A percentile compares a stretch with the other conserved stretches of the same genome.
phyloP scores from a whole-genome alignment of 1,140 invertebrate genomes.

The Octopus bimaculoides region DNA sequence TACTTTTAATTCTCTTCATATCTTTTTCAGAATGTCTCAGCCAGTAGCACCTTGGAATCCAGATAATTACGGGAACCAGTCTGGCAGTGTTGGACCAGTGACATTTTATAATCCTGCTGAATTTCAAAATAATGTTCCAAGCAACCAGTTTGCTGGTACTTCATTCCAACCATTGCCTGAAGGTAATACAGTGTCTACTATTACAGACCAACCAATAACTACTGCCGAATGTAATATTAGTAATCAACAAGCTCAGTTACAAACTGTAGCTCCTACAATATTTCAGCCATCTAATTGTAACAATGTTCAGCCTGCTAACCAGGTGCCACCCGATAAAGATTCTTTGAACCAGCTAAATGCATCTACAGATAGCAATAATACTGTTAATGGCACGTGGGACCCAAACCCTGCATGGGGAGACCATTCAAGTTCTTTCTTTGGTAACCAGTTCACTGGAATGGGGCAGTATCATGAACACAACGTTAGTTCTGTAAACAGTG shows the following conservation, averaged over 20 bases:
- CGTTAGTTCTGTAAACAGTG: too few relatives aligned
- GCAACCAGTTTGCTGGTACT: not conserved
- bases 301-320: not conserved
- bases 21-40: not conserved
- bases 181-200: not conserved
- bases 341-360: not conserved
- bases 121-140: not conserved
- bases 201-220: not conserved
- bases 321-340: not conserved
- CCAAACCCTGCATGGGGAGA: not conserved
- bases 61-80: not conserved
- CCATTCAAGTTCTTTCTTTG: not conserved
- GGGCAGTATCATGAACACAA: too few relatives aligned
- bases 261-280: not conserved
- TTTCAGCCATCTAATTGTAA: not conserved
- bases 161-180: not conserved
- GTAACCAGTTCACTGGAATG: not conserved
- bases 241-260: not conserved
- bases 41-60: not conserved
- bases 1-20: too few relatives aligned
- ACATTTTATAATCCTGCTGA: constrained; percentile 5
- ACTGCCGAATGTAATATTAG: not conserved
- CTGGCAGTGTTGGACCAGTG: not conserved
- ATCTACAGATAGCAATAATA: not conserved
- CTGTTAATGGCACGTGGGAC: not conserved